Conservation (phyloP, 2,888 invertebrate genomes). For the Euphydryas editha region DNA sequence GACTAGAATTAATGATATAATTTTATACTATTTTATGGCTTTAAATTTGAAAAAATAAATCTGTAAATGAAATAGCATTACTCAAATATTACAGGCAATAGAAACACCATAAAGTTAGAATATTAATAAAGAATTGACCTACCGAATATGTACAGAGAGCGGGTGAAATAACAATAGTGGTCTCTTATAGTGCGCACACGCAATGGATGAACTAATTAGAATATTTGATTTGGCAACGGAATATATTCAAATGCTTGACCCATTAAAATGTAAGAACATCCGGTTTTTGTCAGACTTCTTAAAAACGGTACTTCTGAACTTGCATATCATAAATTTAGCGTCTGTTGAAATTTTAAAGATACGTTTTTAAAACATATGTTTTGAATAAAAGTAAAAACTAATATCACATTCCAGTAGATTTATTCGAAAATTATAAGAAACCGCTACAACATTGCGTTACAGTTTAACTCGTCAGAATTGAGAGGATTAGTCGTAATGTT, state of each 20-base stretch:
- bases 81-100: slow-evolving; percentile 10
- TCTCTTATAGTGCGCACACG: slow-evolving; percentile 20
- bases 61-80: neutral
- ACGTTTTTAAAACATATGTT: neutral
- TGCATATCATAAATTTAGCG: slow-evolving; percentile 5
- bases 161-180: slow-evolving; percentile 28
- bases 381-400: neutral
- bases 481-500: neutral
- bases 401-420: neutral
- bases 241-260: slow-evolving; percentile 36
- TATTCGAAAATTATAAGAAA: neutral
- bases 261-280: slow-evolving; percentile 41
- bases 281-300: slow-evolving; percentile 37
- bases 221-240: slow-evolving; percentile 40
- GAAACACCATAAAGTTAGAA: slow-evolving; percentile 12
- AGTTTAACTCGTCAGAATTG: neutral
- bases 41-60: neutral
- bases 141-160: slow-evolving; percentile 11
- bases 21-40: no score
- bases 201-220: slow-evolving; percentile 39
- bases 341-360: slow-evolving; percentile 1
- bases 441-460: neutral
- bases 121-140: slow-evolving; percentile 14
- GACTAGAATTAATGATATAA: no score
- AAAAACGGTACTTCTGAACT: slow-evolving; percentile 22